Evolutionary conservation across 2,888 invertebrate species (phyloP).

Genomic region (Drosophila testacea): DNA sequence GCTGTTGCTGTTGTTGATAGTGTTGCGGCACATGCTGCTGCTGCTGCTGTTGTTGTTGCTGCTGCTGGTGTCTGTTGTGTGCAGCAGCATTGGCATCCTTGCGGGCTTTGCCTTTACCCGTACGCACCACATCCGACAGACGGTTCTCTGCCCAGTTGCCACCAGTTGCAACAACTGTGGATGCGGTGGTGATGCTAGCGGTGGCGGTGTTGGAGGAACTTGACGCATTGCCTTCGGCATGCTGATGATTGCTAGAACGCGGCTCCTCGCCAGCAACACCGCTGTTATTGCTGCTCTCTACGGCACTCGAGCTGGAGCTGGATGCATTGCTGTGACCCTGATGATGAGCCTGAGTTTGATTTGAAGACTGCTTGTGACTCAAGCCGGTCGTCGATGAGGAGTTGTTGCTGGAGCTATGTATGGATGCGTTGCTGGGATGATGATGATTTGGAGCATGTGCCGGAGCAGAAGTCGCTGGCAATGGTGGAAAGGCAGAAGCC

Average conservation of each 20-base stretch:
- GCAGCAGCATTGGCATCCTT: constrained; percentile 68
- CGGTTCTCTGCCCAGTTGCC: constrained; percentile 87
- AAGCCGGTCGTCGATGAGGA: constrained; percentile 42
- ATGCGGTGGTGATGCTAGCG: constrained; percentile 11
- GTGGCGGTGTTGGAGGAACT: constrained; percentile 69
- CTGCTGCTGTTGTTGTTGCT: constrained; percentile 68
- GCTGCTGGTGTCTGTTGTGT: constrained; percentile 64
- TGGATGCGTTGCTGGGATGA: constrained; percentile 57
- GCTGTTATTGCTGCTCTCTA: constrained; percentile 39
- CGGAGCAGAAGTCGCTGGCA: constrained; percentile 87
- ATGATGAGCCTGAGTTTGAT: constrained; percentile 73
- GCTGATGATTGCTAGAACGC: constrained; percentile 60
- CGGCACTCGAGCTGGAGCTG: background rate
- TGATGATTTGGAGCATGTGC: constrained; percentile 49
- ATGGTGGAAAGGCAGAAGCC: constrained; percentile 92
- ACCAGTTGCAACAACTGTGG: constrained; percentile 14
- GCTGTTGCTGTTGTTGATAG: constrained; percentile 47
- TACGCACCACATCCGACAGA: constrained; percentile 91
- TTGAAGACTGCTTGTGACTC: constrained; percentile 42
- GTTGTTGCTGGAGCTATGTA: constrained; percentile 54
- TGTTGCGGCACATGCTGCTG: constrained; percentile 42
- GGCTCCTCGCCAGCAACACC: constrained; percentile 48
- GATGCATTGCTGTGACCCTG: constrained; percentile 50
- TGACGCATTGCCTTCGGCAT: constrained; percentile 61
- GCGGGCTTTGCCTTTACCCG: constrained; percentile 79